phyloP scores from a whole-genome alignment of 92 coral and sea anemone genomes.

The Anthopleura xanthogrammica region DNA sequence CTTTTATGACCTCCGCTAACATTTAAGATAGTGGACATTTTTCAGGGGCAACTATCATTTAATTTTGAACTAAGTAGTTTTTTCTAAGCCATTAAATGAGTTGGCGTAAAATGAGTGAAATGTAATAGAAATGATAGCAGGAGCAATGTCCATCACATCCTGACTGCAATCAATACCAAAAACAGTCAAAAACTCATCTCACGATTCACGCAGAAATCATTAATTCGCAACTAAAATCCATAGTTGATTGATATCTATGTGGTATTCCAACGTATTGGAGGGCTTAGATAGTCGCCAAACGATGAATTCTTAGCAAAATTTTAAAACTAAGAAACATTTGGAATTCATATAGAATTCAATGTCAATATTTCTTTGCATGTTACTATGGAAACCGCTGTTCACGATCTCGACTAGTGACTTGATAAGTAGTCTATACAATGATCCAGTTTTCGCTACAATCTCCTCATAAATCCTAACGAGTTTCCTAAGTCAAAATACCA shows the following conservation, averaged over 20 bases:
- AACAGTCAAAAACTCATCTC: no score
- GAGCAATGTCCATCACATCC: no score
- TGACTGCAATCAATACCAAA: no score
- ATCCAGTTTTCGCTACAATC: background rate
- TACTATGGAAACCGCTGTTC: background rate
- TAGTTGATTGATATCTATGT: background rate
- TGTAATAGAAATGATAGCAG: no score
- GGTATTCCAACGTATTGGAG: background rate
- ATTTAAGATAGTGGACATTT: background rate
- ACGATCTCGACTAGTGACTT: background rate
- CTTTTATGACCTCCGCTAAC: background rate
- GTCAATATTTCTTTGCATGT: constrained; percentile 1
- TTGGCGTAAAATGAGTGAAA: no score
- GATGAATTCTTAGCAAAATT: background rate
- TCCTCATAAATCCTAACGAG: background rate
- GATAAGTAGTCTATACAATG: background rate
- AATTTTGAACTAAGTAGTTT: no score
- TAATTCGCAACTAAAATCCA: background rate
- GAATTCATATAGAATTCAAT: background rate
- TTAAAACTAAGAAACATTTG: background rate
- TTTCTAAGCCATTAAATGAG: no score
- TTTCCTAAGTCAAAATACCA: background rate
- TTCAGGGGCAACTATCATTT: no score
- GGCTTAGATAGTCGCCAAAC: background rate
- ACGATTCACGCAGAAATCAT: background rate